Evolutionary conservation across 2,797 vertebrate genomes (phyloP), one percentile per base, ranked within the genome.

Genomic region (Petrocephalus sullivani): DNA sequence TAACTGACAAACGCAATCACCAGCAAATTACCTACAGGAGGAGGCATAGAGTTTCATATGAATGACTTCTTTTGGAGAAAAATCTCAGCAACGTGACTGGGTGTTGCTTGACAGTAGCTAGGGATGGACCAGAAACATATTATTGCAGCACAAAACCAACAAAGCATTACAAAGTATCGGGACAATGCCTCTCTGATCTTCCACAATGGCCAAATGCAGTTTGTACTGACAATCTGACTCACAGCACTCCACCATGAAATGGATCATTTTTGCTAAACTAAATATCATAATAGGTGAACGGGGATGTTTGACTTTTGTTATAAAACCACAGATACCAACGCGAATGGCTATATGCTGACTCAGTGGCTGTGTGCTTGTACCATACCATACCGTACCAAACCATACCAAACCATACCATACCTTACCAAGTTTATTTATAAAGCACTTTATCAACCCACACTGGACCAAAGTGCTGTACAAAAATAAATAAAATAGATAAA

Each of bases 1-100:
- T 98, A 98, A 93, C 98, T 98, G 91, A 99, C 98, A 88, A 98
- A 96, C 86, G 96, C 96, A 92, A 98, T 98, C 91, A 98, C 96
- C 92, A 99, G 92, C 92, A 99, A 95, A 92, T 99, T 99, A 64
- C 98, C 98, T 99, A 91, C 7, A 5, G 19, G 16, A 71, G 57
- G 60, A 8, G 19, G 51, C 49, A 56, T 16, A 37, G 28, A 12
- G 4, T 2, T 71, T 71, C 5, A 4, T 16, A 16, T 37, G 33
- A 71, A 33, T 28, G 0, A 67, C 33, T 71, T 71, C 12, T 37
- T 71, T 37, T 71, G 28, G 28, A 71, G 64, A 33, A 71, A 71
- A 71, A 71, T 71, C 9, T 28, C 81, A 5, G 5, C n/a, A 8
- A n/a, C 8, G 8, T 23, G 4, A 37, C 33, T 19, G 67, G 16